Base-by-base conservation (phyloP, 2,888 invertebrate genomes). In the Chrysina gloriosa region DNA sequence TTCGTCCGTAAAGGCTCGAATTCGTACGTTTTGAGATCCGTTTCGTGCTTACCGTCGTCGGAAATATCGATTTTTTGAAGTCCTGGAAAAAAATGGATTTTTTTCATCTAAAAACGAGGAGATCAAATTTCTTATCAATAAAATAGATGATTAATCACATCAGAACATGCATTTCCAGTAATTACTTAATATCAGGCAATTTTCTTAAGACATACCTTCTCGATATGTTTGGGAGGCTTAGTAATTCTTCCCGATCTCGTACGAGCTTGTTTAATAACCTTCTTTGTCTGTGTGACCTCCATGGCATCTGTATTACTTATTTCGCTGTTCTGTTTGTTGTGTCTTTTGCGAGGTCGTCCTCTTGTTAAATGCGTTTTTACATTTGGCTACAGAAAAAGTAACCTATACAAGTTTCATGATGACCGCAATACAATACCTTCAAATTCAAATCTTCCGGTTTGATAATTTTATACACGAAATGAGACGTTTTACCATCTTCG, bases 161-260 rank as follows among this genome's bases (percentile, higher is more conserved):
- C n/a, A n/a, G n/a, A n/a, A n/a, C n/a, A n/a, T n/a, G n/a, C n/a
- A n/a, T n/a, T n/a, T n/a, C n/a, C n/a, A n/a, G n/a, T n/a, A n/a
- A n/a, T n/a, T n/a, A n/a, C n/a, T n/a, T n/a, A n/a, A 61, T 19
- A 39, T 11, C 5, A 31, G 29, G 5, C 48, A 58, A 54, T 6
- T 54, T 39, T 6, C 7, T 52, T 21, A 36, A 66, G 54, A 69
- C 67, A 34, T 72, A 78, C 80, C 70, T 78, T 76, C 70, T 76
- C 75, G 25, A 80, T 80, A 69, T 80, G 76, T 73, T 78, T 76
- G 39, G 82, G 82, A 11, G 80, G 77, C 68, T 79, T 80, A 0
- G 81, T 77, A 21, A 80, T 73, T 47, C 82, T 74, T 4, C 82
- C 82, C 3, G 81, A 82, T 61, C 82, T 68, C 19, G 82, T 82